Evolutionary conservation across 2,888 invertebrate species (phyloP), one percentile per base, ranked within the genome.

Genomic region (Scaptomyza caliginosa): DNA sequence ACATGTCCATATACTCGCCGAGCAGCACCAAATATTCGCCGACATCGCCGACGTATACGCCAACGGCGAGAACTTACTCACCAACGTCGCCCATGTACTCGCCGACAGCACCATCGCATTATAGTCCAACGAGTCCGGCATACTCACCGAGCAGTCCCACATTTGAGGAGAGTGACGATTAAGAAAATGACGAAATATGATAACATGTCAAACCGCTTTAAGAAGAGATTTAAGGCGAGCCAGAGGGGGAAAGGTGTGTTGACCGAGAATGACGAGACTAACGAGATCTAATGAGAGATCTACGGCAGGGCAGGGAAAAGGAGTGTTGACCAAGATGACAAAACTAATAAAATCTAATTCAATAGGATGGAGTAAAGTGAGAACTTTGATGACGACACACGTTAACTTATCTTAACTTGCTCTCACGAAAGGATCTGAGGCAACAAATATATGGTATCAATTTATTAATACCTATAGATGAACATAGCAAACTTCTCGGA

Each of bases 21-120:
- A 94, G 95, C 39, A 95, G 95, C 68, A 96, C 96, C 6, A 95
- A 95, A 88, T 96, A 96, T 91, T 96, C 96, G 0, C 97, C 97
- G 0, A 95, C 95, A 23, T 95, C 95, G 51, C 96, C 96, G 0
- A 89, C 88, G 7, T 91, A 90, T 94, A 94, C 94, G 11, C 94
- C 95, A 0, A 94, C 96, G 0, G 93, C 93, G 64, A 93, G 93
- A 7, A 94, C 95, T 90, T 94, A 88, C 90, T 91, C 91, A 2
- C 91, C 91, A 4, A 94, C 95, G 0, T 95, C 95, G 54, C 94
- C 95, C 0, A 96, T 95, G 26, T 97, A 96, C 90, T 95, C 95
- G 0, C 96, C 96, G 0, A 95, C 96, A 1, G 95, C 95, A 1
- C 95, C 95, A 8, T 96, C 96, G 0, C 95, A 94, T 75, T 95